Evolutionary conservation across 2,113 vertebrate genomes (phyloP), one percentile per base, ranked within the genome.

Genomic region (Apaloderma vittatum): DNA sequence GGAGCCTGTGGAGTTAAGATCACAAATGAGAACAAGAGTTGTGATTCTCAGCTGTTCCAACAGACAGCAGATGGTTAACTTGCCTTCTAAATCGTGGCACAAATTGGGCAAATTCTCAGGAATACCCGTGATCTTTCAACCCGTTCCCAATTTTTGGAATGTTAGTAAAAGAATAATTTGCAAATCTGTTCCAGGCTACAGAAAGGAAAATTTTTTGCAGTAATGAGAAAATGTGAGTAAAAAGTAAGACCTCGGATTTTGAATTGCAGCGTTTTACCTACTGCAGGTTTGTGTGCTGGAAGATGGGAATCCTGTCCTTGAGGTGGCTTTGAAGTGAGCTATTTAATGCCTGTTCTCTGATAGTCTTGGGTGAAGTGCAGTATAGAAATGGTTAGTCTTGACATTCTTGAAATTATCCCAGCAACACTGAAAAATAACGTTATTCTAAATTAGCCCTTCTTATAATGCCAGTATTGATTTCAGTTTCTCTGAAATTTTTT

Each of bases 41-140:
- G 85, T 59, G 78, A 45, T 66, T 66, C 88, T 90, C 85, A 93
- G 88, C 88, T 90, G 75, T 88, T 92, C 65, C 46, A 43, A 36
- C 86, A 51, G 7, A 22, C 22, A 86, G 75, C 92, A 95, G 72
- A 96, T 95, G 90, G 82, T 80, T 92, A 77, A 68, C 72, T 90
- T 90, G 57, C 79, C 65, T 84, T 92, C 79, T 67, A 51, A 85
- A 66, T 90, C 90, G 93, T 85, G 57, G 46, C 48, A 43, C 52
- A 94, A 80, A 85, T 45, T 62, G 82, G 36, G 51, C 59, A 13
- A 80, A 90, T 80, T 94, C 78, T 95, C 82, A 63, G 86, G 76
- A n/a, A 79, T 74, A 52, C 45, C 49, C 1, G 0, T 74, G 59
- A 67, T 92, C 85, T 94, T 80, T 88, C 67, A 77, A 86, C 67